Base-by-base conservation (phyloP, 2,113 vertebrate genomes). In the Proterorhinus semilunaris region DNA sequence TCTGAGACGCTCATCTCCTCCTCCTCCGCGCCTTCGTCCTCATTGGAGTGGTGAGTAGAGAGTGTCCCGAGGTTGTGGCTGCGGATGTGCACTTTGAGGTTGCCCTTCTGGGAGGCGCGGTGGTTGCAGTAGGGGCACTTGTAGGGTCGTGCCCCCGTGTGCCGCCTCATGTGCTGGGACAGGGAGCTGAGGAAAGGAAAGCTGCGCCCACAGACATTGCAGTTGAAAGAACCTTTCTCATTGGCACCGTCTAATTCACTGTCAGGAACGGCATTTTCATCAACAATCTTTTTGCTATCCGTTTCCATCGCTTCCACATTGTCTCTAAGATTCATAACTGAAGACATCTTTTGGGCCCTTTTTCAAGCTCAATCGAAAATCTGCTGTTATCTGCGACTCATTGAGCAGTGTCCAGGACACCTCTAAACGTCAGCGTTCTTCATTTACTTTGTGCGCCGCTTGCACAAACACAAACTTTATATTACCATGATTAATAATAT, bases 41-140 rank as follows among this genome's bases (percentile, higher is more conserved):
- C 90, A 48, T 95, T 95, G 0, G 93, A 90, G 12, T 93, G 94
- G 80, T 95, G 94, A 68, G 91, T 93, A 53, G 96, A 94, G 78
- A 98, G 90, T 10, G 94, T 95, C 68, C 95, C 94, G 15, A 96
- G 92, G 70, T 96, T 95, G 87, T 98, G 96, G 87, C 95, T 95
- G 59, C 96, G 96, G 71, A 98, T 96, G 88, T 98, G 96, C 59
- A 98, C 95, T 89, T 98, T 98, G 64, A 98, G 92, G 87, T 96
- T 97, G 74, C 96, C 96, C 86, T 98, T 98, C 85, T 98, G 96
- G 52, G 96, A 96, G 13, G 96, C 95, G 79, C 96, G 91, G 89
- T 98, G 96, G 82, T 96, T 94, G 0, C 96, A 98, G 88, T 98
- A 98, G 72, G 96, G 96, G 68, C 96, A 98, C 89, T 97, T 96